Evolutionary conservation across 2,113 vertebrate genomes (phyloP).

Genomic region (Tragelaphus buxtoni): DNA sequence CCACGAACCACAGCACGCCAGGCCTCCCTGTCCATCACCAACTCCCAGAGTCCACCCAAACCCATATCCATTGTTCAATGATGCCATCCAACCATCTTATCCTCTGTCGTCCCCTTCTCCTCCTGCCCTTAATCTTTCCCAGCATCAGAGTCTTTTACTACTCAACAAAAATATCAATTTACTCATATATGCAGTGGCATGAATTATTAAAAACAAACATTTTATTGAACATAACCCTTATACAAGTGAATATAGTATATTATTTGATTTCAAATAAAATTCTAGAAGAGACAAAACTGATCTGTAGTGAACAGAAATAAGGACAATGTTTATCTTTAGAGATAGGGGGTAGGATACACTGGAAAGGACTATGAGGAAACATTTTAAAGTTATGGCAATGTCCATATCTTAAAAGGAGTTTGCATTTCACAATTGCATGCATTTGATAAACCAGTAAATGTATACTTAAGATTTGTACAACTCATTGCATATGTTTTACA

Average conservation of each 20-base stretch:
- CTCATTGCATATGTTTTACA: neutral
- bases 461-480: neutral
- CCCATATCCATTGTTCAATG: too few relatives aligned
- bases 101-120: too few relatives aligned
- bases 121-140: too few relatives aligned
- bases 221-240: neutral
- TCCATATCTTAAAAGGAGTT: neutral
- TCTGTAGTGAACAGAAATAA: neutral
- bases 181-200: neutral
- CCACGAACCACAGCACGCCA: too few relatives aligned
- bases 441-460: neutral
- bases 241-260: neutral
- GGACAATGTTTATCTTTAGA: neutral
- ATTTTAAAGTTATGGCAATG: neutral
- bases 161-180: neutral
- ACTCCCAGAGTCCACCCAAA: too few relatives aligned
- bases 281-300: neutral
- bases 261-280: neutral
- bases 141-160: neutral
- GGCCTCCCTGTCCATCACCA: too few relatives aligned
- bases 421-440: neutral
- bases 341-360: neutral
- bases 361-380: neutral
- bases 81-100: too few relatives aligned
- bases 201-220: neutral